phyloP scores from a whole-genome alignment of 2,797 vertebrate species.

The Etheostoma perlongum region DNA sequence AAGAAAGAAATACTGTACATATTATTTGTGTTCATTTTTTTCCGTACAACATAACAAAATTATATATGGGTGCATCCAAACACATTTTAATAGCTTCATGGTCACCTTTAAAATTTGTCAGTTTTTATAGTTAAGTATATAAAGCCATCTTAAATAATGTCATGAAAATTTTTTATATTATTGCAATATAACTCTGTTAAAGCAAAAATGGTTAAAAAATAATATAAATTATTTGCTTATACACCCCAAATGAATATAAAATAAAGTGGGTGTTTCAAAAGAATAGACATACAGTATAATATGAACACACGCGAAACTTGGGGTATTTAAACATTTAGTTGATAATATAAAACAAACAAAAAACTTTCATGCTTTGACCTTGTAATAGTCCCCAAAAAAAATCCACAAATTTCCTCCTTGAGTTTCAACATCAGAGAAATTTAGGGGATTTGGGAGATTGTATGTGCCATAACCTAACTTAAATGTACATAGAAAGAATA shows the following conservation, averaged over 20 bases:
- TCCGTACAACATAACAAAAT: not conserved
- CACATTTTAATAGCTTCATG: not conserved
- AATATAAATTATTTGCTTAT: constrained; percentile 2
- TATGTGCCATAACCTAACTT: not conserved
- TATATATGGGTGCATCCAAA: not conserved
- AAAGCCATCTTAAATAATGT: not conserved
- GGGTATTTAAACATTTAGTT: not conserved
- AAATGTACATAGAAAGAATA: constrained; percentile 1
- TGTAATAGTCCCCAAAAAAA: not conserved
- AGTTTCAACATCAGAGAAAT: not conserved
- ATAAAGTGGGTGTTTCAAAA: constrained; percentile 6
- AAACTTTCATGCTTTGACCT: not conserved
- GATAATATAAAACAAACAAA: not conserved
- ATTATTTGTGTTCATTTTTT: constrained; percentile 3
- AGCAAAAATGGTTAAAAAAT: not conserved
- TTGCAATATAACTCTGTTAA: not conserved
- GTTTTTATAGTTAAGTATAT: not conserved
- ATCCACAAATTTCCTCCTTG: not conserved
- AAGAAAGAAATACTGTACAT: not conserved
- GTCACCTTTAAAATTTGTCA: not conserved
- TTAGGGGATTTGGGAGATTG: not conserved
- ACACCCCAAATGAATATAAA: constrained; percentile 24
- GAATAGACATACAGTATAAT: not conserved
- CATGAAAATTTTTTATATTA: not conserved
- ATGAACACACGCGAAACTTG: constrained; percentile 13